Evolutionary conservation across 2,888 invertebrate genomes (phyloP).

Genomic region (Euzetes globulus): DNA sequence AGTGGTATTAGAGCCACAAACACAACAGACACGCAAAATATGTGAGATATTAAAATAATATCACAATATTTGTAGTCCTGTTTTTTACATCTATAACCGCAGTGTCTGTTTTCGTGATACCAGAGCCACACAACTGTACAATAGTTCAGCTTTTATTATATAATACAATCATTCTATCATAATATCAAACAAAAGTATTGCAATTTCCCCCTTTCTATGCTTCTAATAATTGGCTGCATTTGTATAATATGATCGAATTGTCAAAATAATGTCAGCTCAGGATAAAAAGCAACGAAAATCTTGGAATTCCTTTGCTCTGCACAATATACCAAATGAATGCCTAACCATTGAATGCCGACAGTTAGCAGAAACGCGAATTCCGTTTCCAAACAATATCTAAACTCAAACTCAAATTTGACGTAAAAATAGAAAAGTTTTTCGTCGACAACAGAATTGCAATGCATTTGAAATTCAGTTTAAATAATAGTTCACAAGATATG

Average conservation of each 20-base stretch:
- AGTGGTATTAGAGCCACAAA: neutral
- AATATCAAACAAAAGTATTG: slow-evolving; percentile 17
- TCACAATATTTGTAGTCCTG: neutral
- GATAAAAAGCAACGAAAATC: slow-evolving; percentile 25
- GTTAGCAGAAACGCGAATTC: neutral
- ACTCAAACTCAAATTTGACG: slow-evolving; percentile 17
- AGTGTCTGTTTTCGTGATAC: slow-evolving; percentile 10
- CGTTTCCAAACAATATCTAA: slow-evolving; percentile 6
- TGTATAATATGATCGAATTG: slow-evolving; percentile 21
- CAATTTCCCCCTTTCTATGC: neutral
- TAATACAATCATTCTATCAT: slow-evolving; percentile 12
- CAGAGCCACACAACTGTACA: neutral
- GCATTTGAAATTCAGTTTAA: neutral
- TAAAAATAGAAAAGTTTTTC: neutral
- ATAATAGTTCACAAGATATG: neutral
- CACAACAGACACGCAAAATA: slow-evolving; percentile 2
- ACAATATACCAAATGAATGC: neutral
- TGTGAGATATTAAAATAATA: slow-evolving; percentile 19
- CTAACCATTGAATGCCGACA: slow-evolving; percentile 13
- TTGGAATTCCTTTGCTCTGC: slow-evolving; percentile 13
- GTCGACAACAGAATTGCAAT: neutral
- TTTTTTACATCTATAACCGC: neutral
- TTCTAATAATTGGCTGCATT: slow-evolving; percentile 24
- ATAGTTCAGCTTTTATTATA: slow-evolving; percentile 8
- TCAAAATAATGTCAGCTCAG: slow-evolving; percentile 26